Evolutionary conservation across 2,888 invertebrate genomes (phyloP).

Genomic region (Sinelater perroti): DNA sequence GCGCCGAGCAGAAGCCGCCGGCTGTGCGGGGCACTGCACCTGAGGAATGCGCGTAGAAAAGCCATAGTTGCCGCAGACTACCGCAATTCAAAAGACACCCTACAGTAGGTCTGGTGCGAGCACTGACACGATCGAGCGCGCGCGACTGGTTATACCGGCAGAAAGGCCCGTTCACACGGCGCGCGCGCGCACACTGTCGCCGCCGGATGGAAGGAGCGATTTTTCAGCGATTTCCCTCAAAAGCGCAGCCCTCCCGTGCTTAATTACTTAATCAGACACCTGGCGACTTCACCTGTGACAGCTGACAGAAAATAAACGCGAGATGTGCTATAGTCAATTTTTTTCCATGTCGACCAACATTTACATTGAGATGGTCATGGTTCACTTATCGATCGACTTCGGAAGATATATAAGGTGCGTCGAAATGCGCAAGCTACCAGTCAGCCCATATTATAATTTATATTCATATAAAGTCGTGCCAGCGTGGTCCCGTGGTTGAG

Average conservation of each 20-base stretch:
- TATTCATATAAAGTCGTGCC: no score
- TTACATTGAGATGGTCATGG: slow-evolving; percentile 7
- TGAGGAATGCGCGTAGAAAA: slow-evolving; percentile 61
- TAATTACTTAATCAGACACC: no score
- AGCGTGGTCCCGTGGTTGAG: no score
- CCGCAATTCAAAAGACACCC: no score
- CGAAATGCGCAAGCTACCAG: no score
- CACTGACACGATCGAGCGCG: slow-evolving; percentile 10
- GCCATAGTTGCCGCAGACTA: no score
- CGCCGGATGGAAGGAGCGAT: no score
- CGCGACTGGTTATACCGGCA: slow-evolving; percentile 7
- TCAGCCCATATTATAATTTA: no score
- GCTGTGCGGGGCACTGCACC: slow-evolving; percentile 59
- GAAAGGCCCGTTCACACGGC: slow-evolving; percentile 15
- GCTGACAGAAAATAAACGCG: background rate
- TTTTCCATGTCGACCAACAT: background rate
- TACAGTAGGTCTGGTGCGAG: background rate
- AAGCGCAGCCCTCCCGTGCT: no score
- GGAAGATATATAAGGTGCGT: no score
- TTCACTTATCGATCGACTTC: background rate
- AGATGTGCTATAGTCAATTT: background rate
- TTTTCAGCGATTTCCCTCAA: no score
- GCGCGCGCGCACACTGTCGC: slow-evolving; percentile 13
- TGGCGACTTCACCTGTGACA: slow-evolving; percentile 1
- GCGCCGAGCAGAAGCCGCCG: slow-evolving; percentile 44